Conservation (phyloP, 1,140 invertebrate genomes). For the Hylaeus volcanicus region DNA sequence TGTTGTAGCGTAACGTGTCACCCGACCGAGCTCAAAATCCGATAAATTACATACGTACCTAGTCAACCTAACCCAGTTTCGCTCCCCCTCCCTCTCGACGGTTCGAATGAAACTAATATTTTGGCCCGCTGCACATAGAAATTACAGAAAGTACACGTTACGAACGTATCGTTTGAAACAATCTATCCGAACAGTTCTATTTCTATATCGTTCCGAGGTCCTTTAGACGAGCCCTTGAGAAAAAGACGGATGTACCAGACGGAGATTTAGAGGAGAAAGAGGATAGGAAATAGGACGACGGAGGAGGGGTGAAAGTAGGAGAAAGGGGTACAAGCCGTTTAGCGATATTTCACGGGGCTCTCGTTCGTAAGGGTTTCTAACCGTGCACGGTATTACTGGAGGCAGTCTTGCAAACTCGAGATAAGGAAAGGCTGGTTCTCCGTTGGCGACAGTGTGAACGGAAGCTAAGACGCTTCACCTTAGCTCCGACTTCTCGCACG, state of each 20-base stretch:
- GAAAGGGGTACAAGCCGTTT: constrained; percentile 69
- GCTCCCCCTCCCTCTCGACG: too few species aligned
- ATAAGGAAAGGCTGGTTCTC: constrained; percentile 73
- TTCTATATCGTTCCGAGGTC: background rate
- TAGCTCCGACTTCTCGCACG: constrained; percentile 37
- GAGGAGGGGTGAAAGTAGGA: constrained; percentile 31
- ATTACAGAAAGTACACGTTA: background rate
- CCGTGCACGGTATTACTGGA: constrained; percentile 75
- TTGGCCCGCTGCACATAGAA: background rate
- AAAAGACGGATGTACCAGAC: background rate
- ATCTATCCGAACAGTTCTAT: too few species aligned
- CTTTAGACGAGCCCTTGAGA: background rate
- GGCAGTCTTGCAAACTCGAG: constrained; percentile 80
- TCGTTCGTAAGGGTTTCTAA: constrained; percentile 68
- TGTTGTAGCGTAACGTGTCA: too few species aligned
- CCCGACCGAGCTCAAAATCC: too few species aligned
- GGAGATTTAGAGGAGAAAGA: background rate
- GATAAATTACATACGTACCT: too few species aligned
- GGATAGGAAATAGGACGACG: constrained; percentile 11
- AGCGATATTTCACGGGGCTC: constrained; percentile 79
- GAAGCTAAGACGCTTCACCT: constrained; percentile 68
- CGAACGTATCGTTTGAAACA: background rate
- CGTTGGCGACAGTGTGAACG: constrained; percentile 69
- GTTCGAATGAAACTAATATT: background rate
- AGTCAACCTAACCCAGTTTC: too few species aligned